phyloP scores from a whole-genome alignment of 1,140 invertebrate species.

The Vanessa atalanta region DNA sequence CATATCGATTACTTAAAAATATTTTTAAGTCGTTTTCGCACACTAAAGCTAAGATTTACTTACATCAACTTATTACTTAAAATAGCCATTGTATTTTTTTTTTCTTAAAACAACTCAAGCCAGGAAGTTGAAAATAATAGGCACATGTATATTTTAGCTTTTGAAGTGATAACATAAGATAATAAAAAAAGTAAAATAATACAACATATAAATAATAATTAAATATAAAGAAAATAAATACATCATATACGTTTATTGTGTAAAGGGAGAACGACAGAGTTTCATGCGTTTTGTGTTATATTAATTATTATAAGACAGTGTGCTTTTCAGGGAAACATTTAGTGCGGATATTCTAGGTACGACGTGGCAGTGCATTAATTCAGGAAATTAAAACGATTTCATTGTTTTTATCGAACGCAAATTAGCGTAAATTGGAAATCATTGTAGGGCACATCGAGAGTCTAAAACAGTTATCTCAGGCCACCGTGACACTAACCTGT shows the following conservation, averaged over 20 bases:
- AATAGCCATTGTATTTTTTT: not conserved
- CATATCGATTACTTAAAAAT: not conserved
- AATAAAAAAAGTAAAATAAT: conserved; percentile 11
- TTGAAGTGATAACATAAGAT: not conserved
- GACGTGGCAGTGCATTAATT: conserved; percentile 64
- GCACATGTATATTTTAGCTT: conserved; percentile 1
- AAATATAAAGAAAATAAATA: conserved; percentile 37
- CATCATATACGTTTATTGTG: conserved; percentile 23
- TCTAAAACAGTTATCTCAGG: conserved; percentile 59
- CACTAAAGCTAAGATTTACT: not conserved
- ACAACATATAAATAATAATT: conserved; percentile 32
- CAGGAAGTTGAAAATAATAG: not conserved
- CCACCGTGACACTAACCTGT: conserved; percentile 78
- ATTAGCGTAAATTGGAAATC: conserved; percentile 46
- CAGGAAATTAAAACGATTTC: conserved; percentile 48
- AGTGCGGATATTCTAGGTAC: conserved; percentile 67
- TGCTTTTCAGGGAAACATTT: conserved; percentile 68
- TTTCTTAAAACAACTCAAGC: not conserved
- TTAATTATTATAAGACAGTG: conserved; percentile 47
- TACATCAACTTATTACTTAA: not conserved
- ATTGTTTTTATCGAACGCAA: conserved; percentile 46
- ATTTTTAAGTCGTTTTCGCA: not conserved
- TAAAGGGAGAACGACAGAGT: conserved; percentile 48
- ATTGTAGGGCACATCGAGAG: conserved; percentile 63
- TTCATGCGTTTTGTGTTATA: conserved; percentile 57